Evolutionary conservation across 2,888 invertebrate genomes (phyloP), one percentile per base, ranked within the genome.

Genomic region (Eilema griseolum): DNA sequence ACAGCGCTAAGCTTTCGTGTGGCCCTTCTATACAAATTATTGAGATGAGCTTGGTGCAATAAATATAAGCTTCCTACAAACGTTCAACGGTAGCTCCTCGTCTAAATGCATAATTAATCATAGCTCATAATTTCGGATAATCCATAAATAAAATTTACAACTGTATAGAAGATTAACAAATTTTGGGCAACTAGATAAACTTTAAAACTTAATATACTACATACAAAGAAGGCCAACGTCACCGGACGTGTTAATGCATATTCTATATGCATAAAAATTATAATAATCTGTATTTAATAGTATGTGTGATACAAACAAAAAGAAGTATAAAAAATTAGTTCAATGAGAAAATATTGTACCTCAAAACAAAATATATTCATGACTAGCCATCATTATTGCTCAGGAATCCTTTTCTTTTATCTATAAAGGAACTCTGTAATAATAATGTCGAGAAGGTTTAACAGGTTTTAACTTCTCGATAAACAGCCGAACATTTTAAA

Each of bases 241-340:
- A n/a, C n/a, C 71, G 71, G 73, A 66, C 60, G 69, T 46, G 67
- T 37, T 59, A 71, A 81, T 71, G 72, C 75, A 79, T 77, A 80
- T 82, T 66, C 75, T 71, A 70, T 80, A 82, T 71, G 73, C 74
- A 72, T 72, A 65, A 69, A 74, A 75, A 81, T 80, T 77, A 77
- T 72, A 81, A 81, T 81, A 81, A 79, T 81, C 78, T 80, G 80
- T 81, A 82, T 82, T 82, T 75, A 71, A 81, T 75, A 75, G 69
- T 73, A 71, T 67, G 68, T 79, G 69, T 64, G 65, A 77, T 65
- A 77, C 64, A 76, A 62, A 72, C 64, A 75, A 72, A 70, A 72
- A 75, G 71, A 65, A 70, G 62, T 61, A 69, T 62, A 52, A 70
- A n/a, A 72, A 67, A 71, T 41, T 28, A 26, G 24, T 66, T 65